Conservation (phyloP, 2,888 invertebrate genomes). For the Morpho helenor region DNA sequence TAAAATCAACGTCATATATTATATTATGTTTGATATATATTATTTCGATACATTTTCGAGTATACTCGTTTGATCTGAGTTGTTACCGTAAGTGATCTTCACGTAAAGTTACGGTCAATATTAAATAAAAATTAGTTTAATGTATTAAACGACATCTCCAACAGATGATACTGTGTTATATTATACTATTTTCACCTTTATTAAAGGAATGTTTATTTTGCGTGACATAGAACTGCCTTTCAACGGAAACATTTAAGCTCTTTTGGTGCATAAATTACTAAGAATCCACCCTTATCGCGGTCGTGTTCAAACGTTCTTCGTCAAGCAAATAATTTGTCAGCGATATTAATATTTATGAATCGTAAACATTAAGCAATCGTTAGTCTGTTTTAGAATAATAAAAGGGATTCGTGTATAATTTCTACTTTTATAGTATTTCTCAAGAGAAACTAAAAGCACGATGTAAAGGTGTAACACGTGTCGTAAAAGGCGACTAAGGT, state of each 20-base stretch:
- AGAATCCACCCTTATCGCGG: slow-evolving; percentile 48
- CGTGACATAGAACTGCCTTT: slow-evolving; percentile 52
- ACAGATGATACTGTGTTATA: no score
- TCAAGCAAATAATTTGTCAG: slow-evolving; percentile 55
- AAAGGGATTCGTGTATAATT: slow-evolving; percentile 5
- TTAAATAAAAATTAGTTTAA: no score
- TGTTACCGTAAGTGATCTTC: no score
- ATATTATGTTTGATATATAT: no score
- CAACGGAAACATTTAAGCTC: slow-evolving; percentile 49
- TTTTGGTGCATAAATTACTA: slow-evolving; percentile 67
- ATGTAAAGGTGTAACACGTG: background rate
- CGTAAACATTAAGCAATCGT: slow-evolving; percentile 27
- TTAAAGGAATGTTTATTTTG: slow-evolving; percentile 60
- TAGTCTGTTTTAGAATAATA: slow-evolving; percentile 20
- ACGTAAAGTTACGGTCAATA: no score
- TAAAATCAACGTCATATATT: no score
- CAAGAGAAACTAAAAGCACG: background rate
- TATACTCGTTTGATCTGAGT: no score
- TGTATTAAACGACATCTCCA: no score
- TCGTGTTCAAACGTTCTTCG: slow-evolving; percentile 54
- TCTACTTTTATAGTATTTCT: no score
- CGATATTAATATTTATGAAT: slow-evolving; percentile 28
- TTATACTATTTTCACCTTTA: background rate
- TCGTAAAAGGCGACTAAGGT: no score
- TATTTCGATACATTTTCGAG: no score